Evolutionary conservation across 2,888 invertebrate species (phyloP).

Genomic region (Cantharis rufa): DNA sequence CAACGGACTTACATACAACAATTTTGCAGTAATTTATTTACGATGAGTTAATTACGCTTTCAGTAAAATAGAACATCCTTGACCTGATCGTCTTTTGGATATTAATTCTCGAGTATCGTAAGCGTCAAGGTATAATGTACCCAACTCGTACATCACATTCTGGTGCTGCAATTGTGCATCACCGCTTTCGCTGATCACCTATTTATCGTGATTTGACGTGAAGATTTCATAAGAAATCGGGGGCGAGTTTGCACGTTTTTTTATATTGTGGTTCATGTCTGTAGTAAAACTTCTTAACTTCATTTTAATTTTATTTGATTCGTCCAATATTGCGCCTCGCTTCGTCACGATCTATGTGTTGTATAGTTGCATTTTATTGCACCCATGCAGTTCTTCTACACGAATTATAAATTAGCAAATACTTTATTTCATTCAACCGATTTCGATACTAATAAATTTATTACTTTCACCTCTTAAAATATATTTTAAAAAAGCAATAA

Average conservation of each 20-base stretch:
- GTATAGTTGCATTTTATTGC: background rate
- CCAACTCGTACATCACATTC: conserved; percentile 11
- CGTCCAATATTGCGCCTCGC: conserved; percentile 1
- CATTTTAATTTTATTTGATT: conserved; percentile 15
- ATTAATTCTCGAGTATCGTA: conserved; percentile 24
- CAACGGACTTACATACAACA: conserved; percentile 6
- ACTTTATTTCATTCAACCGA: background rate
- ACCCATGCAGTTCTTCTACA: conserved; percentile 1
- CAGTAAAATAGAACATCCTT: conserved; percentile 21
- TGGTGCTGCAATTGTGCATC: conserved; percentile 18
- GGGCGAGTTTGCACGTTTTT: conserved; percentile 28
- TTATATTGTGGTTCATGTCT: conserved; percentile 13
- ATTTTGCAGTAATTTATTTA: conserved; percentile 12
- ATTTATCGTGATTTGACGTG: conserved; percentile 29
- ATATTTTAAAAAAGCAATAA: background rate
- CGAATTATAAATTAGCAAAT: conserved; percentile 9
- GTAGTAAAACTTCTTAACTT: conserved; percentile 7
- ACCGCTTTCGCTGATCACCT: conserved; percentile 28
- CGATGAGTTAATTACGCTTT: conserved; percentile 16
- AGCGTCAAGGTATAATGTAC: conserved; percentile 18
- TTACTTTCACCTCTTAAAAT: background rate
- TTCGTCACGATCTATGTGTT: conserved; percentile 14
- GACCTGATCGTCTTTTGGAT: conserved; percentile 24
- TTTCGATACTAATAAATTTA: background rate
- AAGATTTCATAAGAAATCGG: conserved; percentile 25